Evolutionary conservation across 2,113 vertebrate genomes (phyloP), one percentile per base, ranked within the genome.

Genomic region (Gorsachius goisagi): DNA sequence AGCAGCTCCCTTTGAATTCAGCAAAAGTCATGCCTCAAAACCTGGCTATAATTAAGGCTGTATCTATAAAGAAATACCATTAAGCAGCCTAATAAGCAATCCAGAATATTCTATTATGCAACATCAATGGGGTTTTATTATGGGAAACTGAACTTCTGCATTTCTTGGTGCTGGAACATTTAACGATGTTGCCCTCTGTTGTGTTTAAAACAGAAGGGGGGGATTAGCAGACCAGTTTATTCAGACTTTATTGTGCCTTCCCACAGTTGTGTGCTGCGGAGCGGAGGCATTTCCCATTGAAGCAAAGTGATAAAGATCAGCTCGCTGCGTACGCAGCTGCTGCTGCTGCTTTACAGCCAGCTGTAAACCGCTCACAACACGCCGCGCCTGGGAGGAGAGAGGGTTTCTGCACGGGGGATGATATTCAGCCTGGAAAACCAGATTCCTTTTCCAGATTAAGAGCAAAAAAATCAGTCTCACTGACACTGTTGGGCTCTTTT

Each of bases 31-130:
- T 73, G 45, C 63, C 63, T 88, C 50, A 91, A 94, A 60, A 93
- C 89, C 90, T 95, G 93, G 78, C 71, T 93, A 3, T 74, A 91
- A 93, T 95, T 94, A 96, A 95, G 62, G 53, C 55, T 59, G 27
- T 78, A 95, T 69, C 82, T 88, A 88, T 62, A 90, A 91, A 96
- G 85, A 88, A 89, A 80, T 41, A 90, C 59, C 26, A 85, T 80
- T 95, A 60, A 93, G 59, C 63, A 88, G 68, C 56, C 72, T 84
- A 92, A 71, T 89, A 86, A 90, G 47, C 21, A 8, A 45, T 9
- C 82, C 82, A 90, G 53, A 93, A 91, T 81, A 72, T 92, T 79
- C 63, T 55, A 63, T 68, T 86, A 86, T 37, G 60, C 64, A 68
- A 64, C 80, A 92, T 93, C 92, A 87, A 78, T 52, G 3, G 37